Conservation (phyloP, 2,888 invertebrate genomes). For the Tetramorium bicarinatum region DNA sequence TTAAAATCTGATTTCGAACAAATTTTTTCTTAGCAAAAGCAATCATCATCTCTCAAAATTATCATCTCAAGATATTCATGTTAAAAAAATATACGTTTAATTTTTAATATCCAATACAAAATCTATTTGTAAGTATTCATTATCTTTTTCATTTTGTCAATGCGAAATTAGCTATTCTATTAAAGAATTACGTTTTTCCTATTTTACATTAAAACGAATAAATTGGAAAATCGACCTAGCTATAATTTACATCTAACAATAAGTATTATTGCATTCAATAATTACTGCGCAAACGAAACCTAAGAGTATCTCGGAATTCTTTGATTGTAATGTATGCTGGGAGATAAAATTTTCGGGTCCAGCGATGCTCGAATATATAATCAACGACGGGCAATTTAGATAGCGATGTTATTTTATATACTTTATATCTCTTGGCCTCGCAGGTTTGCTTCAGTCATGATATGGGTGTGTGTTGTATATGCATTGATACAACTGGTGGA, state of each 20-base stretch:
- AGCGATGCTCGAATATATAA: conserved; percentile 62
- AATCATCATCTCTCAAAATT: not conserved
- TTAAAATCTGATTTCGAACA: not conserved
- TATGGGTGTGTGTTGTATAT: not conserved
- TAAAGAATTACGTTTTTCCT: not conserved
- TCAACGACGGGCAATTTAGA: conserved; percentile 80
- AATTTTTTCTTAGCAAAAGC: not conserved
- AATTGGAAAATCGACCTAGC: not conserved
- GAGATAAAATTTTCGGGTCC: conserved; percentile 35
- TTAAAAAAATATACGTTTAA: not conserved
- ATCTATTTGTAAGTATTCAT: not conserved
- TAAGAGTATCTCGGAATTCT: not conserved
- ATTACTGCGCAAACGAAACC: not conserved
- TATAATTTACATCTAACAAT: not conserved
- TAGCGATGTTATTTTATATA: conserved; percentile 80
- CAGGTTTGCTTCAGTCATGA: conserved; percentile 20
- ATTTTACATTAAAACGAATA: not conserved
- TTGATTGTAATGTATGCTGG: not conserved
- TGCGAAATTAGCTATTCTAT: not conserved
- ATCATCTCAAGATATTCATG: not conserved
- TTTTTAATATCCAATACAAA: not conserved
- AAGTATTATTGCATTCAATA: not conserved
- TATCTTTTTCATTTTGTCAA: not conserved
- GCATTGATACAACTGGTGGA: conserved; percentile 6
- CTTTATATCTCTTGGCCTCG: conserved; percentile 69